Base-by-base conservation (phyloP, 1,140 invertebrate species). In the Octopus sinensis region DNA sequence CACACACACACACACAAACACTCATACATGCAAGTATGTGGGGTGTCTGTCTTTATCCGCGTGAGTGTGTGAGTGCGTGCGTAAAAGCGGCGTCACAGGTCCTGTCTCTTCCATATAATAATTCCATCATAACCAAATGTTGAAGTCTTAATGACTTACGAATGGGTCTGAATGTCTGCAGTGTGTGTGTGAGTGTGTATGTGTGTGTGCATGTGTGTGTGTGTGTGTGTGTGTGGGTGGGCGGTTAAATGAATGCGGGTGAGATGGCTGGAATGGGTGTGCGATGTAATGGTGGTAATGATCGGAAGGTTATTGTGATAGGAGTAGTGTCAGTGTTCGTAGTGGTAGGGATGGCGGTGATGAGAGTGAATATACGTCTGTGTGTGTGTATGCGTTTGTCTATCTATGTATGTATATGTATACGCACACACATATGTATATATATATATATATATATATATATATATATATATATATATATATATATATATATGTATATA, bases 361-460 rank as follows among this genome's bases (percentile, higher is more conserved):
- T 43, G 30, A 43, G 17, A 62, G 56, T 62, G 17, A 10, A 62
- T 62, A 62, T 62, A 62, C 3, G 3, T 62, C 6, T 62, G 17
- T 62, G 17, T 62, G 17, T 62, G 17, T 62, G 2, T 62, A 3
- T 62, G 17, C 17, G 0, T 62, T 10, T 62, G 17, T 62, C 9
- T 62, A 62, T 62, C 9, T 62, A 62, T 62, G 3, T 62, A 62
- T 62, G 17, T 62, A 62, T 62, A 62, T 62, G 1, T 3, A 3
- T 62, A 62, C 3, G 3, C 3, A 62, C 3, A 62, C 17, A 62
- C 17, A 62, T 62, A 62, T 62, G 17, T 62, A 62, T 62, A 62
- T 62, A 62, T 62, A 62, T 62, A 62, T 62, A 62, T 62, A 62
- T 62, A 62, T 62, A 62, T 62, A 62, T 62, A 62, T 62, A 62